Conservation (phyloP, 1,140 invertebrate species). For the Trichomalopsis sarcophagae region DNA sequence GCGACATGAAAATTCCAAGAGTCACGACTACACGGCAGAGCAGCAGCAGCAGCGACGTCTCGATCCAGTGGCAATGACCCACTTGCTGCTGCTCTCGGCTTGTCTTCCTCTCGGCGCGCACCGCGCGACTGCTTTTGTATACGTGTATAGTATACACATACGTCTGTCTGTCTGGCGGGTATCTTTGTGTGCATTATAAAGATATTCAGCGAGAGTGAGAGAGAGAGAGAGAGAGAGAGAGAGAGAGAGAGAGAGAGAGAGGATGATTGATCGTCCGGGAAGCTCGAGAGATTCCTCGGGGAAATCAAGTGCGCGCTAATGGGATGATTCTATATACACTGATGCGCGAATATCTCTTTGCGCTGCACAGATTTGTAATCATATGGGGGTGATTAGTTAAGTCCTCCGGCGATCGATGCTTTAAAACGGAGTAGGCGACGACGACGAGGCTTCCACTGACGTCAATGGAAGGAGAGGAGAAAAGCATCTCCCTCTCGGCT, state of each 20-base stretch:
- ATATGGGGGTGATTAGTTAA: not conserved
- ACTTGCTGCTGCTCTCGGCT: conserved; percentile 9
- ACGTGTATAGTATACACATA: not conserved
- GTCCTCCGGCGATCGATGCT: not conserved
- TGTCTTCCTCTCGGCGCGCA: not conserved
- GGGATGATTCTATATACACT: not conserved
- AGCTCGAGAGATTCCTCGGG: not conserved
- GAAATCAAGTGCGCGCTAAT: not conserved
- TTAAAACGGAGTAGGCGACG: not conserved
- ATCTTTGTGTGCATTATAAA: not conserved
- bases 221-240: not conserved
- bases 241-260: conserved; percentile 7
- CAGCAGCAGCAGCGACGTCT: not conserved
- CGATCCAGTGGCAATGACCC: conserved; percentile 46
- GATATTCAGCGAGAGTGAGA: not conserved
- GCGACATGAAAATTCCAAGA: conserved; percentile 31
- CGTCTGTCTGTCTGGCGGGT: not conserved
- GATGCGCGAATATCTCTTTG: not conserved
- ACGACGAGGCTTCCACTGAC: not conserved
- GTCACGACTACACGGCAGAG: conserved; percentile 1
- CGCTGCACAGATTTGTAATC: not conserved
- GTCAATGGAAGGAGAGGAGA: not conserved
- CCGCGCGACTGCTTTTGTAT: not conserved
- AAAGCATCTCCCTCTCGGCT: too few relatives aligned
- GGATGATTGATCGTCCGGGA: not conserved